Conservation (phyloP, 2,797 vertebrate species). For the Agapornis canus region DNA sequence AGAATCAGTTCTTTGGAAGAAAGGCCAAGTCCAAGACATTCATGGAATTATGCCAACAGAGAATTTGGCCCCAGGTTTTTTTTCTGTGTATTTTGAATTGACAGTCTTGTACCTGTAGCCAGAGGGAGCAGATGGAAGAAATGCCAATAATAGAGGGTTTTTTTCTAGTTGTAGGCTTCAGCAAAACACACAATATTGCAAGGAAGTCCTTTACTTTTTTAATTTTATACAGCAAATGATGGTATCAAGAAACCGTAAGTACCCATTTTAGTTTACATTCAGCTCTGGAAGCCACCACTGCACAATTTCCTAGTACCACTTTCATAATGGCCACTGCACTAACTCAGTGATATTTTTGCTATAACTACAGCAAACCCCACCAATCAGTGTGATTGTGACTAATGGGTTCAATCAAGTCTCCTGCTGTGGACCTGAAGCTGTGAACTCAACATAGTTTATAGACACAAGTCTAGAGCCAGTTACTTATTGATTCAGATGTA, state of each 20-base stretch:
- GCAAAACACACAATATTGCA: neutral
- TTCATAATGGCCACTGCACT: neutral
- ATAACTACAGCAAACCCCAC: neutral
- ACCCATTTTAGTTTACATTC: neutral
- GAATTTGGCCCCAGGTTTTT: neutral
- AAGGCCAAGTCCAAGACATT: neutral
- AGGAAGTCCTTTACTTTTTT: neutral
- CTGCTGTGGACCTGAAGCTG: neutral
- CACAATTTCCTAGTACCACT: neutral
- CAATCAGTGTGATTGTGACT: neutral
- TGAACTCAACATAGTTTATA: neutral
- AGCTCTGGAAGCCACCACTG: neutral
- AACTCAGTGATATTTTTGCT: neutral
- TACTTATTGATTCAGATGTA: neutral
- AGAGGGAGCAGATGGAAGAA: slow-evolving; percentile 54
- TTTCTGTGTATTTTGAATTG: slow-evolving; percentile 13
- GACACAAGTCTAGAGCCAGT: neutral
- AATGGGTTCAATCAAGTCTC: neutral
- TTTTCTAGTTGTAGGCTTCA: neutral
- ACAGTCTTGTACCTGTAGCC: slow-evolving; percentile 27
- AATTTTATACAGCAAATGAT: neutral
- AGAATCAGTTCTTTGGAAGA: neutral
- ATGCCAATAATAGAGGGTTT: neutral
- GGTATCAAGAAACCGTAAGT: neutral
- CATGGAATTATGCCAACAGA: neutral